A percentile compares a stretch with the other conserved stretches of the same genome.
phyloP scores from a whole-genome alignment of 1,140 invertebrate genomes.

The Papilio dardanus region DNA sequence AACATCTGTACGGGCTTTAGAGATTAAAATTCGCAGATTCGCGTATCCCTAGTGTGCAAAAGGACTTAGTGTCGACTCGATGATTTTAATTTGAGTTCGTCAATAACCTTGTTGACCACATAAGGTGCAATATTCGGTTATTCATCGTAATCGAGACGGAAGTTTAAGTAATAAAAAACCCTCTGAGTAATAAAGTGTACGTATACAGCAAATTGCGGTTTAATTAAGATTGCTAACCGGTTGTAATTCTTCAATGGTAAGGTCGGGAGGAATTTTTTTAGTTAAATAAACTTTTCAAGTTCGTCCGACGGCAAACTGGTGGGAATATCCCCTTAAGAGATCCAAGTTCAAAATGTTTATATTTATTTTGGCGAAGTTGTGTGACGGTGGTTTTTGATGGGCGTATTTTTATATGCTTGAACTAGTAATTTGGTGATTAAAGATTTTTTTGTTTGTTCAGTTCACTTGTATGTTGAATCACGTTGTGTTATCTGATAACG shows the following conservation, averaged over 20 bases:
- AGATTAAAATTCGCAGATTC: no score
- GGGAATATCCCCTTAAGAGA: background rate
- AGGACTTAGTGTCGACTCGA: no score
- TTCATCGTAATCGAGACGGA: background rate
- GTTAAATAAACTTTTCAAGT: constrained; percentile 14
- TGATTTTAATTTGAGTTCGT: constrained; percentile 8
- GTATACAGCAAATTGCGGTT: constrained; percentile 10
- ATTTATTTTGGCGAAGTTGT: background rate
- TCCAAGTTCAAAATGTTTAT: background rate
- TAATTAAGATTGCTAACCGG: constrained; percentile 10
- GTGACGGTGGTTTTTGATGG: background rate
- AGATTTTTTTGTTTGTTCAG: no score
- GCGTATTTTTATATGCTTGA: background rate
- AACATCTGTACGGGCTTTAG: no score
- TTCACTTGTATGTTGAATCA: background rate
- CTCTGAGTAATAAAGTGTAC: background rate
- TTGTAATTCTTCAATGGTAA: constrained; percentile 6
- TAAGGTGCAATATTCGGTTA: background rate
- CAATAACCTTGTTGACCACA: background rate
- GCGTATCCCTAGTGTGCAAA: no score
- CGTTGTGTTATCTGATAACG: background rate
- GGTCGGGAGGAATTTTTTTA: constrained; percentile 1
- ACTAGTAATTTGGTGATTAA: background rate
- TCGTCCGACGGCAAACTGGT: background rate
- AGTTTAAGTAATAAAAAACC: background rate